Evolutionary conservation across 2,888 invertebrate species (phyloP).

Genomic region (Trissolcus brochymenae): DNA sequence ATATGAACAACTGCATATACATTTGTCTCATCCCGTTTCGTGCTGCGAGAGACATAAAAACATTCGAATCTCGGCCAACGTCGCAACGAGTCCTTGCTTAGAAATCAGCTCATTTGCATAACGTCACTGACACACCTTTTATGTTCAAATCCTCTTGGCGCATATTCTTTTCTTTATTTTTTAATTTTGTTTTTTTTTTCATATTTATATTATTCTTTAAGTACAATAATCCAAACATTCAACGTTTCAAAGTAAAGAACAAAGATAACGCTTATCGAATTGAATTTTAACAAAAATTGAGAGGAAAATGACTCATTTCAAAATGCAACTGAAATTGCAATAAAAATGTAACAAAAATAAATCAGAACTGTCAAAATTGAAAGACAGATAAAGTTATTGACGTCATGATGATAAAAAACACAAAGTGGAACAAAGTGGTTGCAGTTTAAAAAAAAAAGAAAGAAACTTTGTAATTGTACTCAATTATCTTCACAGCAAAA

Average conservation of each 20-base stretch:
- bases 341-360: no score
- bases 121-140: conserved; percentile 22
- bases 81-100: conserved; percentile 30
- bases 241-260: not conserved
- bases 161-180: not conserved
- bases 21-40: conserved; percentile 15
- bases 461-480: no score
- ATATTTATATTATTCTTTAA: not conserved
- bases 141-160: no score
- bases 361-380: no score
- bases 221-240: not conserved
- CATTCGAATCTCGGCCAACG: conserved; percentile 10
- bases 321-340: no score
- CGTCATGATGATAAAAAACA: no score
- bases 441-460: no score
- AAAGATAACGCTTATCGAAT: no score
- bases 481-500: no score
- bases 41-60: conserved; percentile 17
- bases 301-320: no score
- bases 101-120: conserved; percentile 40
- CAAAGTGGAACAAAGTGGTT: not conserved
- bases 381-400: no score
- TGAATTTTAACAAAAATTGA: no score
- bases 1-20: conserved; percentile 19
- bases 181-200: not conserved